A percentile compares a stretch with the other conserved stretches of the same genome.
Conservation (phyloP, 2,113 vertebrate species). For the Petroica traversi region DNA sequence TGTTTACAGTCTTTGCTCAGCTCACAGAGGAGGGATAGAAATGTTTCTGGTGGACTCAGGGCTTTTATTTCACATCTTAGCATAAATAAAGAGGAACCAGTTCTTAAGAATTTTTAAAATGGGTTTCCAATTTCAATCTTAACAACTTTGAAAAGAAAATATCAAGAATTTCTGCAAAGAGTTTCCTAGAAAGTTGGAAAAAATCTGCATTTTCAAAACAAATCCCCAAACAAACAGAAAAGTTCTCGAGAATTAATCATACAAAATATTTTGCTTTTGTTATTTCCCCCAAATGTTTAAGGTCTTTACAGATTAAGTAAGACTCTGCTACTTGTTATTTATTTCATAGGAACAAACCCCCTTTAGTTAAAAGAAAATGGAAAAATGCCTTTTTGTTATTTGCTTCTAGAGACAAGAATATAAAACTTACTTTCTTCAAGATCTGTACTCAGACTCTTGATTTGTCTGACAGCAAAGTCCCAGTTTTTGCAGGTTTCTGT, state of each 20-base stretch:
- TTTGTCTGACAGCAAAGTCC: neutral
- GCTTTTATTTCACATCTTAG: neutral
- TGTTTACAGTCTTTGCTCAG: neutral
- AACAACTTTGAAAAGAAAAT: neutral
- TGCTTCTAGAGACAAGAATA: neutral
- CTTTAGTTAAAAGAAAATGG: neutral
- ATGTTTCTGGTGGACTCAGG: neutral
- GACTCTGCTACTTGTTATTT: neutral
- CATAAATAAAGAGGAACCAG: neutral
- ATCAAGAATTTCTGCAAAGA: neutral
- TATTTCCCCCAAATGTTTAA: neutral
- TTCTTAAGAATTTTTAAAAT: neutral
- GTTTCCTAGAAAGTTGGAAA: neutral
- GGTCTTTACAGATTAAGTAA: neutral
- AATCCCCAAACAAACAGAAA: neutral
- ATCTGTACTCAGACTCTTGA: neutral
- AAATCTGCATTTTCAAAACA: neutral
- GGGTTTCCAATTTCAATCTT: neutral
- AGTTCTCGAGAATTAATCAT: rapidly evolving
- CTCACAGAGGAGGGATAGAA: neutral
- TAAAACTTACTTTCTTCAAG: neutral
- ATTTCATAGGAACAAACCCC: neutral
- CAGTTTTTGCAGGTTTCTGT: neutral
- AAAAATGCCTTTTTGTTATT: neutral
- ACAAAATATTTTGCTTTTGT: neutral